Base-by-base conservation (phyloP, 2,113 vertebrate genomes). In the Syngnathus typhle region DNA sequence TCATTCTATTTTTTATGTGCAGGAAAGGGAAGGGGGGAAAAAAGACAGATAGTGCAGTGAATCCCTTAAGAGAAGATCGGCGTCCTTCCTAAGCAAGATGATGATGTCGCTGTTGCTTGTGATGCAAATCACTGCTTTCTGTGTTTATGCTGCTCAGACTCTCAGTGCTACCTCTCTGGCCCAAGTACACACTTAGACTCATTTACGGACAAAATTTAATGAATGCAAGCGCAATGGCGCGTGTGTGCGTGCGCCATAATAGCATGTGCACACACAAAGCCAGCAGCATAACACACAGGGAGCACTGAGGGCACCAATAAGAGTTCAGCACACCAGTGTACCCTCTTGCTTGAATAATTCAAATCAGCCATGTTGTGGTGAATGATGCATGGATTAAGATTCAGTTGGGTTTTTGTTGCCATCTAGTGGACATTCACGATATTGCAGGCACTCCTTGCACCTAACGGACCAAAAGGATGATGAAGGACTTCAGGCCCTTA, bases 181-280 rank as follows among this genome's bases (percentile, higher is more conserved):
- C 81, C 54, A 62, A 84, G 75, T 68, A 75, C 73, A 74, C 80
- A 73, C 84, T 88, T 80, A 83, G 79, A 86, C 83, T 87, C 84
- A 88, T 85, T 89, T 88, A 87, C 78, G 82, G 82, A 80, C 77
- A 72, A 68, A 66, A 72, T 64, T 82, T 87, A 88, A 86, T 86
- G 76, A 87, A 88, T 74, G 79, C 72, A 65, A 62, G 37, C 39
- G 49, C 32, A 73, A 65, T 59, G 36, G 38, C 27, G 60, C 41
- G 41, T 61, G 61, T 69, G 60, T 43, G 44, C 44, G 64, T 23
- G 41, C 27, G 64, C 46, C 63, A 68, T 8, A 62, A 62, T 62
- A 62, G 41, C 61, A 59, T 49, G 69, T 62, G 44, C 39, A 5
- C 41, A 43, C 49, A 39, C 46, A 73, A 73, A 58, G 38, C 38